Evolutionary conservation across 2,888 invertebrate genomes (phyloP).

Genomic region (Erannis defoliaria): DNA sequence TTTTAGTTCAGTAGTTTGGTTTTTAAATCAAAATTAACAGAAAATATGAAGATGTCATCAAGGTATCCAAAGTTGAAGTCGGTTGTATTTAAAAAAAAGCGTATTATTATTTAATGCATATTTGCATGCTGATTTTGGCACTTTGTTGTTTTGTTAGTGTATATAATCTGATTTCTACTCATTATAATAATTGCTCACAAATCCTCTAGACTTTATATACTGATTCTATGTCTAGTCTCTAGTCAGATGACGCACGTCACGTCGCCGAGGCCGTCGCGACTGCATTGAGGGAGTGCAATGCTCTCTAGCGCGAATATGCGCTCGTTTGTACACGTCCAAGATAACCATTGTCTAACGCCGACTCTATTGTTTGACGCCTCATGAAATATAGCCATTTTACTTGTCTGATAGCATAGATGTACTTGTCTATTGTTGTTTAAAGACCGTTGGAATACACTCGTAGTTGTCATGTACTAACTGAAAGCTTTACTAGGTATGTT

Average conservation of each 20-base stretch:
- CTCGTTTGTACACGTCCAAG: constrained; percentile 63
- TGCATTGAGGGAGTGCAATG: constrained; percentile 68
- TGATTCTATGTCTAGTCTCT: constrained; percentile 29
- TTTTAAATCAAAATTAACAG: no score
- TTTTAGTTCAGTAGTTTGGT: no score
- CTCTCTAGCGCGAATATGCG: constrained; percentile 65
- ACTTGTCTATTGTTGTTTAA: constrained; percentile 3
- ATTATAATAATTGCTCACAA: neutral
- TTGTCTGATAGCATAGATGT: constrained; percentile 6
- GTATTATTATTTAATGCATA: no score
- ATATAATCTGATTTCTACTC: no score
- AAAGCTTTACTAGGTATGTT: no score
- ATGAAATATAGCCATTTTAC: constrained; percentile 18
- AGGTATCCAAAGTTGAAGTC: no score
- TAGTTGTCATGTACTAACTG: neutral
- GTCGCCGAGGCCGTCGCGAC: constrained; percentile 54
- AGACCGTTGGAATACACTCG: neutral
- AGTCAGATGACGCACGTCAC: constrained; percentile 63
- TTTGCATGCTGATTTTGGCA: no score
- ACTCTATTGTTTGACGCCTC: constrained; percentile 29
- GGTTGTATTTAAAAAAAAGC: no score
- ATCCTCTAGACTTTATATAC: neutral
- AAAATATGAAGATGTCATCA: no score
- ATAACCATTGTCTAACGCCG: constrained; percentile 60
- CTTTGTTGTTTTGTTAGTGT: no score